Evolutionary conservation across 2,797 vertebrate genomes (phyloP).

Genomic region (Streptopelia turtur): DNA sequence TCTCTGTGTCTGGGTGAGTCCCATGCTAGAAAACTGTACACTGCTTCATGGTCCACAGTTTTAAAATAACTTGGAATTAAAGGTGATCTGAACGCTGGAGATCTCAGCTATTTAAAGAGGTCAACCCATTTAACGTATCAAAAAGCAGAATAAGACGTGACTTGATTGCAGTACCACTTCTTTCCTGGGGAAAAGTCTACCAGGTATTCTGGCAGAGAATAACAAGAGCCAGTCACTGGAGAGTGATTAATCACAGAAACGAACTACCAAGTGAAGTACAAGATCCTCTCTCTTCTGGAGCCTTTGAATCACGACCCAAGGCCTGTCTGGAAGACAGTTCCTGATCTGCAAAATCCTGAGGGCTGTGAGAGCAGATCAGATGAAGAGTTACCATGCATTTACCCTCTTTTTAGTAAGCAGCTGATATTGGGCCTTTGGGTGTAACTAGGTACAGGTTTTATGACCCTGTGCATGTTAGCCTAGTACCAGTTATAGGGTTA

Average conservation of each 20-base stretch:
- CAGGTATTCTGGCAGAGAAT: slow-evolving; percentile 30
- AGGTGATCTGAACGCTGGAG: slow-evolving; percentile 18
- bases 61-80: slow-evolving; percentile 54
- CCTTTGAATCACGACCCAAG: background rate
- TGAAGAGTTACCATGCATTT: background rate
- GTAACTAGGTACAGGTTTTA: background rate
- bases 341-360: background rate
- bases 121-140: slow-evolving; percentile 48
- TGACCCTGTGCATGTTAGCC: background rate
- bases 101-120: slow-evolving; percentile 49
- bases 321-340: background rate
- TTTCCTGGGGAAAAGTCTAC: slow-evolving; percentile 27
- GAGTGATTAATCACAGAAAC: slow-evolving; percentile 52
- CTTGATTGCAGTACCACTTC: slow-evolving; percentile 27
- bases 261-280: slow-evolving; percentile 16
- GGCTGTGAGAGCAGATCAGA: background rate
- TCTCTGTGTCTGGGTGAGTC: background rate
- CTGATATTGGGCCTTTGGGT: background rate
- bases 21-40: background rate
- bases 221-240: slow-evolving; percentile 21
- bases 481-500: background rate
- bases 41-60: slow-evolving; percentile 15
- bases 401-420: background rate
- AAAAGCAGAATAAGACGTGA: slow-evolving; percentile 22
- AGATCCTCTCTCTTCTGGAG: slow-evolving; percentile 29